phyloP scores from a whole-genome alignment of 2,113 vertebrate species.

The Anoura caudifer region DNA sequence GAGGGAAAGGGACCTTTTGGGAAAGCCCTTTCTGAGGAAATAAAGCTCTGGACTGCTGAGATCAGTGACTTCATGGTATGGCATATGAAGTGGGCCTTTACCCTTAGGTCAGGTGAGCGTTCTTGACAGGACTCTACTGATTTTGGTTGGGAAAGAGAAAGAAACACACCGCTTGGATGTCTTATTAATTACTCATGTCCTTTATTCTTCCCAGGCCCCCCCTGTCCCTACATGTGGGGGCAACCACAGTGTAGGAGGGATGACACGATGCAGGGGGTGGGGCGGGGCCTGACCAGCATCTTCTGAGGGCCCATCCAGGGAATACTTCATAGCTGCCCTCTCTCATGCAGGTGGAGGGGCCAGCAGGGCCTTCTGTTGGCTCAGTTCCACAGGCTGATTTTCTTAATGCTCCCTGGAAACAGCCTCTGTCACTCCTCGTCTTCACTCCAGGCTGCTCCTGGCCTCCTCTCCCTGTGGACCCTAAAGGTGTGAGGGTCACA shows the following conservation, averaged over 20 bases:
- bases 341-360: neutral
- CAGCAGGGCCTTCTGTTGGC: neutral
- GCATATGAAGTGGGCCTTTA: neutral
- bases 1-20: neutral
- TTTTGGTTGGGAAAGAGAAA: neutral
- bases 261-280: neutral
- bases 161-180: neutral
- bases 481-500: conserved; percentile 67
- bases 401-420: neutral
- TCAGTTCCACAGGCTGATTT: neutral
- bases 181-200: neutral
- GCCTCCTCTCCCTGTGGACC: conserved; percentile 43
- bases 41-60: conserved; percentile 50
- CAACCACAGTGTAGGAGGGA: neutral
- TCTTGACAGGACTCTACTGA: neutral
- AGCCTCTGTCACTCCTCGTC: neutral
- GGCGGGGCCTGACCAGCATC: neutral
- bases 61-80: neutral
- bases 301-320: neutral
- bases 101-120: neutral
- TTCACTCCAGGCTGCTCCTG: conserved; percentile 19
- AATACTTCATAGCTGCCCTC: neutral
- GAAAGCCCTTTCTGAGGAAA: conserved; percentile 25
- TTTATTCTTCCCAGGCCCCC: conserved; percentile 61
- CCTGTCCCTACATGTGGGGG: neutral